Base-by-base conservation (phyloP, 1,140 invertebrate genomes). In the Varroa destructor region DNA sequence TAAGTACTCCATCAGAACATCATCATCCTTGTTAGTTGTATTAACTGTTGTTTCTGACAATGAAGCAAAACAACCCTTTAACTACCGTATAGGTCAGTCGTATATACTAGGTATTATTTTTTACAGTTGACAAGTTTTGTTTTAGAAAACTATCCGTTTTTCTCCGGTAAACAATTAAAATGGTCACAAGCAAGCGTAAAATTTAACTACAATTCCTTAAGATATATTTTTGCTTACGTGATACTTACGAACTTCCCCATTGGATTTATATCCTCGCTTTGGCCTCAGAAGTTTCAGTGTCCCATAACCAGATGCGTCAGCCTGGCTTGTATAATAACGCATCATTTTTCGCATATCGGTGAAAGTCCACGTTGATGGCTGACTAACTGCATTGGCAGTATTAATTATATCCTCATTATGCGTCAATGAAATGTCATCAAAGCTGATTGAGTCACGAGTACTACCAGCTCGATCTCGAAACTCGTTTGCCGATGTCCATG, bases 271-370 rank as follows among this genome's bases (percentile, higher is more conserved):
- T 4, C 61, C 12, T 43, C 61, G 61, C 37, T 67, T 67, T 2
- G 61, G 61, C 36, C 61, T 67, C 12, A 67, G 61, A 40, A 67
- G 40, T 67, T 67, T 67, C 61, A 67, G 36, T 2, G 61, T 67
- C 36, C 61, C 61, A 37, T 67, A 67, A 40, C 61, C 61, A 12
- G 61, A 40, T 2, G 61, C 61, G 61, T 67, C 61, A 43, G 61
- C 46, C 37, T 67, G 61, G 8, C 61, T 67, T 12, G 61, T 67
- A 37, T 67, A 67, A 40, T 37, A 67, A 8, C 40, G 61, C 61
- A 67, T 67, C 61, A 67, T 67, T 40, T 67, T 67, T 12, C 61
- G 61, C 61, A 67, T 67, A 67, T 67, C 61, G 12, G 61, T 67
- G 36, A 67, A 67, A n/a, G 40, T 67, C 61, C 61, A 67, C 12